phyloP scores from a whole-genome alignment of 2,888 invertebrate genomes.

The Agonopterix heracliana region DNA sequence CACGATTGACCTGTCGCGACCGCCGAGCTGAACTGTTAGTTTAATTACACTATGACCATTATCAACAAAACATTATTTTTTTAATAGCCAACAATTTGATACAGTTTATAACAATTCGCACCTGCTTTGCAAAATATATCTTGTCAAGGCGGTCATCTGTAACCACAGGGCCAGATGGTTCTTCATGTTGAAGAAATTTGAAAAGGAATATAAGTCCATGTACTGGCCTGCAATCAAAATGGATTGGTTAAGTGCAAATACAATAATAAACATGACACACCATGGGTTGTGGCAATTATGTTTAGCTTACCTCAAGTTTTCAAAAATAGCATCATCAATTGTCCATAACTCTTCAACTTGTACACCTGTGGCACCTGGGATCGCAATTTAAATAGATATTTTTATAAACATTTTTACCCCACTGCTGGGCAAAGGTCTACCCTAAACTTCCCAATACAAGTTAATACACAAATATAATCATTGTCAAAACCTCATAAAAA shows the following conservation, averaged over 20 bases:
- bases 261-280: neutral
- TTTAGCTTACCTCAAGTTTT: slow-evolving; percentile 83
- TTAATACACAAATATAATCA: too few species aligned
- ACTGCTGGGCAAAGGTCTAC: too few species aligned
- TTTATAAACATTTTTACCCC: too few species aligned
- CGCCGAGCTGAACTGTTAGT: too few species aligned
- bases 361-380: slow-evolving; percentile 90
- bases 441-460: too few species aligned
- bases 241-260: neutral
- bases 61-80: too few species aligned
- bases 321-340: slow-evolving; percentile 92
- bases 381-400: neutral
- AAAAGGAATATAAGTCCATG: slow-evolving; percentile 98
- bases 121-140: slow-evolving; percentile 99
- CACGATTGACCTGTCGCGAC: too few species aligned
- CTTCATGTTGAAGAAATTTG: slow-evolving; percentile 92
- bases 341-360: slow-evolving; percentile 99
- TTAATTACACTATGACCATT: too few species aligned
- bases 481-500: too few species aligned
- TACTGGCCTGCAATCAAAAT: slow-evolving; percentile 84
- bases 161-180: slow-evolving; percentile 86
- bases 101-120: slow-evolving; percentile 32
- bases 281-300: too few species aligned
- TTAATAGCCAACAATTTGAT: too few species aligned
- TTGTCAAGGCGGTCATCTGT: slow-evolving; percentile 88